phyloP scores from a whole-genome alignment of 2,113 vertebrate genomes.

The Caloenas nicobarica region DNA sequence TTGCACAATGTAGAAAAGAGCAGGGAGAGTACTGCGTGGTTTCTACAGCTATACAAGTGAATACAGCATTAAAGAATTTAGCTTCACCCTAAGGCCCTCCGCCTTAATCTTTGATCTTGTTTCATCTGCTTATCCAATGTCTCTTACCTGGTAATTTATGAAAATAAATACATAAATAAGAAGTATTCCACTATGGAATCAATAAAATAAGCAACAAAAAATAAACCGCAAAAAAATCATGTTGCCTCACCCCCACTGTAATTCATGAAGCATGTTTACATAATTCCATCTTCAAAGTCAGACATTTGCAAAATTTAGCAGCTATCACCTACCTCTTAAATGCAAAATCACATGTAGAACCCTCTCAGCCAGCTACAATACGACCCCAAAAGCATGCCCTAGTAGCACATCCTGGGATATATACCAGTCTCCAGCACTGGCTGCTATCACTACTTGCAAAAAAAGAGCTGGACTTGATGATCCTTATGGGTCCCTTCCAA shows the following conservation, averaged over 20 bases:
- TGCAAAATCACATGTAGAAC: slow-evolving; percentile 13
- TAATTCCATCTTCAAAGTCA: slow-evolving; percentile 53
- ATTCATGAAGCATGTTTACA: slow-evolving; percentile 37
- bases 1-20: not conserved
- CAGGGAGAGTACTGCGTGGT: not conserved
- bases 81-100: slow-evolving; percentile 21
- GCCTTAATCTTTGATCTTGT: slow-evolving; percentile 49
- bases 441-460: not conserved
- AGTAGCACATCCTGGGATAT: not conserved
- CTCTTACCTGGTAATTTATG: slow-evolving; percentile 55
- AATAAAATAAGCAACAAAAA: slow-evolving; percentile 62
- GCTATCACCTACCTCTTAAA: slow-evolving; percentile 22
- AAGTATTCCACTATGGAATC: slow-evolving; percentile 24
- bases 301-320: slow-evolving; percentile 32
- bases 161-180: slow-evolving; percentile 53
- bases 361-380: not conserved
- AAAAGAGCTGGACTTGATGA: not conserved
- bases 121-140: slow-evolving; percentile 51
- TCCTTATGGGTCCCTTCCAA: not conserved
- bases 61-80: slow-evolving; percentile 54
- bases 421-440: not conserved
- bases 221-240: slow-evolving; percentile 25
- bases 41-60: slow-evolving; percentile 6
- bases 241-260: not conserved
- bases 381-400: not conserved